Conservation (phyloP, 2,888 invertebrate species). For the Melieria omissa region DNA sequence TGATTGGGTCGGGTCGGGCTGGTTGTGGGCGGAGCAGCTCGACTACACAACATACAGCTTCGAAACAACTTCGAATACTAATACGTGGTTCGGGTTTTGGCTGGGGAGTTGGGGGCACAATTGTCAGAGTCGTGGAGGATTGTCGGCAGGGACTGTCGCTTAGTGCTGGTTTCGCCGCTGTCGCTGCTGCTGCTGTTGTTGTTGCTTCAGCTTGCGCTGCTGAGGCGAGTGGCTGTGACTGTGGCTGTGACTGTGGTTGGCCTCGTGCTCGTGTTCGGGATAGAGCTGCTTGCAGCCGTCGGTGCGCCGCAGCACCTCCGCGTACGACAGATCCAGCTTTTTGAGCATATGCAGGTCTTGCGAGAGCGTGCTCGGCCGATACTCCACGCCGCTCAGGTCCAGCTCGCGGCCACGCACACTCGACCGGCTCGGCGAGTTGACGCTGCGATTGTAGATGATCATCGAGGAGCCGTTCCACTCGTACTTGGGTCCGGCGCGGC, state of each 20-base stretch:
- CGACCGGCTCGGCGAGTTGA: conserved; percentile 50
- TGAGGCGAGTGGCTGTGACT: conserved; percentile 12
- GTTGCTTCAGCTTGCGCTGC: conserved; percentile 5
- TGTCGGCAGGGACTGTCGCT: conserved; percentile 35
- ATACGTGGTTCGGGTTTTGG: no score
- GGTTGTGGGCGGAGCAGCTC: no score
- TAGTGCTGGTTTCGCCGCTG: conserved; percentile 45
- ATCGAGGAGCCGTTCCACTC: conserved; percentile 80
- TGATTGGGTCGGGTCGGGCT: no score
- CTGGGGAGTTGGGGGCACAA: no score
- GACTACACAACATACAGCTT: no score
- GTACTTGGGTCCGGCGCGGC: conserved; percentile 43
- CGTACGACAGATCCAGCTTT: conserved; percentile 85
- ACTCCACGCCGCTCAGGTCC: conserved; percentile 66
- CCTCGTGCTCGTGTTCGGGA: conserved; percentile 44
- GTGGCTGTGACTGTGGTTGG: conserved; percentile 38
- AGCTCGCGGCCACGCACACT: conserved; percentile 63
- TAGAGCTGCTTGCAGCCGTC: conserved; percentile 61
- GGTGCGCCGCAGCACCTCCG: conserved; percentile 81
- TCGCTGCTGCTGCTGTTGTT: conserved; percentile 49
- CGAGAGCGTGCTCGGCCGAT: conserved; percentile 79
- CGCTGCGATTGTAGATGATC: conserved; percentile 74
- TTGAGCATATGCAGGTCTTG: conserved; percentile 85
- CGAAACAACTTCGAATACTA: no score
- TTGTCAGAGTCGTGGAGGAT: no score